Conservation (phyloP, 2,888 invertebrate species). For the Bombylius major region DNA sequence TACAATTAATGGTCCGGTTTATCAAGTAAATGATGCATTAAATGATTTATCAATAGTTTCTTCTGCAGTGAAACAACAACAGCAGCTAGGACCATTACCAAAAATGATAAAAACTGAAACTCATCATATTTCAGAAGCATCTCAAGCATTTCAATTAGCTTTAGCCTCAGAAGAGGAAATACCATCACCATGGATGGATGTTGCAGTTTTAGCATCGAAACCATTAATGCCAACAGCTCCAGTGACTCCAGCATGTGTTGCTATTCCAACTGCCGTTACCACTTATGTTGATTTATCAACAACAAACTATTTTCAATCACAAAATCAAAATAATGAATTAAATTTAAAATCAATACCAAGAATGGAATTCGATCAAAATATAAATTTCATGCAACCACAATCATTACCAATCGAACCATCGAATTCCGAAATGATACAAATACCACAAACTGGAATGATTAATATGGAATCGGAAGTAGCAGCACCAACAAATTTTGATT, state of each 20-base stretch:
- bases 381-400: conserved; percentile 8
- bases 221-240: conserved; percentile 44
- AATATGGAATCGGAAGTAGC: neutral
- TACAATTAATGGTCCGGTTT: neutral
- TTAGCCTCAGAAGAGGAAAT: conserved; percentile 63
- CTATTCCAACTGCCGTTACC: conserved; percentile 32
- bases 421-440: too few relatives aligned
- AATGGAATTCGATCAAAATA: conserved; percentile 21
- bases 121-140: conserved; percentile 26
- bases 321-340: neutral
- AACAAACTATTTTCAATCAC: conserved; percentile 5
- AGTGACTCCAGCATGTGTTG: conserved; percentile 40
- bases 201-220: conserved; percentile 53
- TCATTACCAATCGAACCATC: conserved; percentile 14
- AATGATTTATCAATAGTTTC: neutral
- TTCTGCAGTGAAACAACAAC: neutral
- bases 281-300: conserved; percentile 33
- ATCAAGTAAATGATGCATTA: neutral
- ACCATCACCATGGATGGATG: conserved; percentile 63
- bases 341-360: conserved; percentile 1
- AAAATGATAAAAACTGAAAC: conserved; percentile 1
- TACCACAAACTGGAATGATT: too few relatives aligned
- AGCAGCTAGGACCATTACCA: neutral
- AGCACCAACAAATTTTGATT: neutral
- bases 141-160: conserved; percentile 56